phyloP scores from a whole-genome alignment of 2,113 vertebrate genomes.

The Notechis scutatus region DNA sequence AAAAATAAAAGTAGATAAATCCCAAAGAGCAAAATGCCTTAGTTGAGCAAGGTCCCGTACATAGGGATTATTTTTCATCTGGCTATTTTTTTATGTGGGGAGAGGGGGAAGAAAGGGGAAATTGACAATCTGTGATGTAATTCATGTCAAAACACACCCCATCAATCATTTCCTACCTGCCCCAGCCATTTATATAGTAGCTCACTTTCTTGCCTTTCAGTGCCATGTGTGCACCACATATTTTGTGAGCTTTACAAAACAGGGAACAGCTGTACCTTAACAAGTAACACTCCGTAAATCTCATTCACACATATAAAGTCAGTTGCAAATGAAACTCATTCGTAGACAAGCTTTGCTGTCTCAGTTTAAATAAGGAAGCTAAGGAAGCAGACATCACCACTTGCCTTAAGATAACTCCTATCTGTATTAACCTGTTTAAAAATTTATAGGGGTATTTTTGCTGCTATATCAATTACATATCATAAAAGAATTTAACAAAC shows the following conservation, averaged over 20 bases:
- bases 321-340: conserved; percentile 46
- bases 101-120: conserved; percentile 11
- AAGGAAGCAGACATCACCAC: not conserved
- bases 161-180: conserved; percentile 54
- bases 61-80: not conserved
- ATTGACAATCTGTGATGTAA: conserved; percentile 4
- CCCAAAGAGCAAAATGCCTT: not conserved
- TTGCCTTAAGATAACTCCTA: conserved; percentile 23
- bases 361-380: not conserved
- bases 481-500: conserved; percentile 19
- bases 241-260: conserved; percentile 40
- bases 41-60: not conserved
- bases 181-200: conserved; percentile 44
- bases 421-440: not conserved
- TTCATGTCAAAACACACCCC: conserved; percentile 16
- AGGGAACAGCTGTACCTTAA: conserved; percentile 55
- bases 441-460: conserved; percentile 20
- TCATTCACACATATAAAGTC: conserved; percentile 43
- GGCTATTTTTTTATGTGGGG: conserved; percentile 24
- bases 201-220: conserved; percentile 57
- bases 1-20: not conserved
- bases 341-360: conserved; percentile 19
- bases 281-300: conserved; percentile 43
- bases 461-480: conserved; percentile 1
- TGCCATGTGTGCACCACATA: conserved; percentile 28